Conservation (phyloP, 2,113 vertebrate genomes). For the Sphyrna mokarran region DNA sequence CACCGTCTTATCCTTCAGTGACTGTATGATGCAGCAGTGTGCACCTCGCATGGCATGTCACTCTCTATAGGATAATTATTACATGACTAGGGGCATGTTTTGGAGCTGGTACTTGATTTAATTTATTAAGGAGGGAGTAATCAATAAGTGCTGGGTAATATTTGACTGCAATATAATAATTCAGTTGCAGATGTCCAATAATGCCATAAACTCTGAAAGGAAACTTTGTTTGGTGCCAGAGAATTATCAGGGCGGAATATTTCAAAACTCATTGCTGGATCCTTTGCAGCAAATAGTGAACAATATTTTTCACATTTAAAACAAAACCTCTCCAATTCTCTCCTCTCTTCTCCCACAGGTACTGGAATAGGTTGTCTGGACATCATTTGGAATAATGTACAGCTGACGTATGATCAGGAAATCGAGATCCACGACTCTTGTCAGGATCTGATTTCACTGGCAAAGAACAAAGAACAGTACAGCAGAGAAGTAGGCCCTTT, state of each 20-base stretch:
- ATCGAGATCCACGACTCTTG: not conserved
- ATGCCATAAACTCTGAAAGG: not conserved
- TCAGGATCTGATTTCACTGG: not conserved
- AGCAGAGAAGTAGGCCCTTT: too few species aligned
- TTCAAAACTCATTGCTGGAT: not conserved
- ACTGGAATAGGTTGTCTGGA: not conserved
- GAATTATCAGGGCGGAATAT: not conserved
- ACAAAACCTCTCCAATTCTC: not conserved
- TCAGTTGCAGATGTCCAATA: not conserved
- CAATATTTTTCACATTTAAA: not conserved
- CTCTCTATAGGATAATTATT: not conserved
- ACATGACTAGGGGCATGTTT: not conserved
- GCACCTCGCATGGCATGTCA: not conserved
- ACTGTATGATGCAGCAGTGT: not conserved
- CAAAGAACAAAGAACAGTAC: too few species aligned
- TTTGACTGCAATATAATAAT: not conserved
- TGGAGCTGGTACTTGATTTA: not conserved
- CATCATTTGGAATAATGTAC: not conserved
- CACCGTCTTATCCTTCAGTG: not conserved
- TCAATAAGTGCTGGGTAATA: not conserved
- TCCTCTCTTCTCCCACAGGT: not conserved
- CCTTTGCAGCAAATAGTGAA: not conserved
- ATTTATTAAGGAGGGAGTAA: not conserved
- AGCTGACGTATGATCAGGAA: not conserved
- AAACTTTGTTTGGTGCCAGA: not conserved